Evolutionary conservation across 1,140 invertebrate species (phyloP), one percentile per base, ranked within the genome.

Genomic region (Drosophila kepulauana): DNA sequence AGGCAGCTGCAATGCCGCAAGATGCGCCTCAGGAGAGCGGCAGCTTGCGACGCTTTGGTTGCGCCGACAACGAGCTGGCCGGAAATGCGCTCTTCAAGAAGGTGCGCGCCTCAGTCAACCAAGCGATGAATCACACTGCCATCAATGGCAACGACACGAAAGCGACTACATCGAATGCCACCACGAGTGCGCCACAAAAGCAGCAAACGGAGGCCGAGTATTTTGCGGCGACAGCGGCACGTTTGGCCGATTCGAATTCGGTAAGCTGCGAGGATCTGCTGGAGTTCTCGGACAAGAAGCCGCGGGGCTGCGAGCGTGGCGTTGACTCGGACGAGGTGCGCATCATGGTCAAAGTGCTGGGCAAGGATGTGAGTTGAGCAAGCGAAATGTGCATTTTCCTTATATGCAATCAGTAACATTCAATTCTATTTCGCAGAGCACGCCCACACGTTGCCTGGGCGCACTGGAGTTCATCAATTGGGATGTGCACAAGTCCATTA

Each of bases 211-310:
- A 92, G 61, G 81, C 85, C 0, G 92, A 92, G 62, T 84, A 91
- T 45, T 88, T 88, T 81, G 85, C 91, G 10, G 85, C 84, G 1
- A 81, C 79, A 4, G 87, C 92, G n/a, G 78, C 88, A n/a, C 77
- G 91, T 0, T 41, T 93, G 28, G 91, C 82, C 28, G 82, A 92
- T 67, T 93, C 92, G 11, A 96, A 98, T 91, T 97, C 97, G 79
- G 97, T 98, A 0, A 98, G 97, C 58, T 98, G 98, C 82, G 97
- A 98, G 93, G 98, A 99, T 94, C 93, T 98, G 45, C 93, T 98
- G 28, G 97, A 98, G 85, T 98, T 98, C 93, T 96, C 97, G 5
- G 96, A 97, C 86, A 96, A 97, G 80, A 96, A 96, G 63, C 96
- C 97, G 0, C 96, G 96, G 78, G 96, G 97, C 0, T 94, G 96